A percentile compares a stretch with the other conserved stretches of the same genome.
Conservation (phyloP, 2,888 invertebrate species). For the Pollenia griseotomentosa region DNA sequence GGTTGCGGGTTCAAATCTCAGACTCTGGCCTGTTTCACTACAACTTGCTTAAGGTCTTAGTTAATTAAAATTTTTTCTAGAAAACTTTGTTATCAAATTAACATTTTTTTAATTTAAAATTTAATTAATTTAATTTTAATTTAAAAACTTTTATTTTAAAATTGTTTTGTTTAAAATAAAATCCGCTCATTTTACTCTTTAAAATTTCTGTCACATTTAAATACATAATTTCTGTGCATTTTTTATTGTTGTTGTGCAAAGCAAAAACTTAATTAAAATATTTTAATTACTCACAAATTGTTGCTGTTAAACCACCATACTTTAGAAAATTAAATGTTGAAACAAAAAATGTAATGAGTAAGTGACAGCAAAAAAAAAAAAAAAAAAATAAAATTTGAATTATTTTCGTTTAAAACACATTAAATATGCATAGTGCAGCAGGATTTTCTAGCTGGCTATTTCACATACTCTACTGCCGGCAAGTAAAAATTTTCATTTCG, state of each 20-base stretch:
- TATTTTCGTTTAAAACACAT: not conserved
- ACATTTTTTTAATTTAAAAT: too few relatives aligned
- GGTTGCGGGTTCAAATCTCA: too few relatives aligned
- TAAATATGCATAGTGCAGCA: conserved; percentile 6
- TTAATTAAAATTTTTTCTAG: too few relatives aligned
- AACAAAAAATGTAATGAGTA: conserved; percentile 10
- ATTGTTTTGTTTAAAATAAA: not conserved
- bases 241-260: not conserved
- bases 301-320: not conserved
- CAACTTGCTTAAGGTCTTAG: too few relatives aligned
- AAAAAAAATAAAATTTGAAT: not conserved
- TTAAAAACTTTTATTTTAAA: too few relatives aligned
- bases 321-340: conserved; percentile 5
- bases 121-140: too few relatives aligned
- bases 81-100: too few relatives aligned
- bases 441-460: too few relatives aligned
- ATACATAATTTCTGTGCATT: not conserved
- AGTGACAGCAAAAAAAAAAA: not conserved
- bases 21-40: too few relatives aligned
- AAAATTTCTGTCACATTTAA: not conserved
- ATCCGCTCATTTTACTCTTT: not conserved
- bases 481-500: too few relatives aligned
- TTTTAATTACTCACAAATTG: conserved; percentile 45
- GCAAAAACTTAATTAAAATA: conserved; percentile 45
- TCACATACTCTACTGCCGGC: too few relatives aligned